Percentiles rank a stretch among this genome's conserved stretches.
Evolutionary conservation across 2,888 invertebrate species (phyloP).

Genomic region (Exephanes ischioxanthus): DNA sequence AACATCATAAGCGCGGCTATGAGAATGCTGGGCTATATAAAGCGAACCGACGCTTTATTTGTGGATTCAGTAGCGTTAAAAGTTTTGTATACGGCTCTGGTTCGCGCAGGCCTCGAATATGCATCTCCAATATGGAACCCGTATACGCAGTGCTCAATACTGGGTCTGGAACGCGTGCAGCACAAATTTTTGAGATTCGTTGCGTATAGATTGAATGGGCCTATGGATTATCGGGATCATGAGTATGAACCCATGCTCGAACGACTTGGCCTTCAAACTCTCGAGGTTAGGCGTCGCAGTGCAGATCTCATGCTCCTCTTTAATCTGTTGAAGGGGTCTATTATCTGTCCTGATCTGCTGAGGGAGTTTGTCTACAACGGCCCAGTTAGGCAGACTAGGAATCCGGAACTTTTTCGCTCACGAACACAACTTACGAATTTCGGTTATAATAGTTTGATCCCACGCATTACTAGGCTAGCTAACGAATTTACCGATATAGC

Average conservation of each 20-base stretch:
- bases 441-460: not conserved
- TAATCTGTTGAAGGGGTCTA: not conserved
- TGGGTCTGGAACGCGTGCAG: not conserved
- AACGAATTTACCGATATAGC: not conserved
- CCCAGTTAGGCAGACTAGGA: not conserved
- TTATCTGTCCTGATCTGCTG: not conserved
- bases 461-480: not conserved
- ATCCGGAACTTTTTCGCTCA: not conserved
- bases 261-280: not conserved
- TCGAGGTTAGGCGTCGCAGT: not conserved
- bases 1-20: too few relatives aligned
- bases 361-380: not conserved
- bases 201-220: not conserved
- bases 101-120: not conserved
- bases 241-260: not conserved
- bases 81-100: not conserved
- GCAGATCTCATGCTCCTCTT: slow-evolving; percentile 1
- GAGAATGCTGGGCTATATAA: not conserved
- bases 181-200: slow-evolving; percentile 1
- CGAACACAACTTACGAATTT: not conserved
- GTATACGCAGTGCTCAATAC: not conserved
- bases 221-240: not conserved
- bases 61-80: not conserved
- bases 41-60: not conserved
- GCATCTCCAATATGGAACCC: slow-evolving; percentile 2